Conservation (phyloP, 2,888 invertebrate species). For the Spisula subtruncata region DNA sequence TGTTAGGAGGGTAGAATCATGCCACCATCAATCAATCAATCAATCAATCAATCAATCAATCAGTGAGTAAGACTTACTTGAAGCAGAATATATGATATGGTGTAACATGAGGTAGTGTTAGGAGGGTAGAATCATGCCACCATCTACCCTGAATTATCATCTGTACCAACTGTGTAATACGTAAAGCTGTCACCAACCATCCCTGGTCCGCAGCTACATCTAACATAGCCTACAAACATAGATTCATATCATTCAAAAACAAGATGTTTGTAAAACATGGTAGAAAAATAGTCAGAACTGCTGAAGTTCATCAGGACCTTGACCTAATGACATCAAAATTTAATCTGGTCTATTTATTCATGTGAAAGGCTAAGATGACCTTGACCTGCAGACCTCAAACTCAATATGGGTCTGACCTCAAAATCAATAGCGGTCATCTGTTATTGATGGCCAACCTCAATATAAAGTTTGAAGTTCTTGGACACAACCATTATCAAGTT, state of each 20-base stretch:
- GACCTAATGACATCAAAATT: too few species aligned
- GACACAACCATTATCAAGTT: too few species aligned
- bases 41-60: neutral
- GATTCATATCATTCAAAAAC: too few species aligned
- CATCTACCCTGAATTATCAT: constrained; percentile 89
- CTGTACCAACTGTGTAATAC: constrained; percentile 93
- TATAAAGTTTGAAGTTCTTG: too few species aligned
- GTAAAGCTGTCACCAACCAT: constrained; percentile 94
- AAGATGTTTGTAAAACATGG: too few species aligned
- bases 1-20: constrained; percentile 14
- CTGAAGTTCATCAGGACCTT: too few species aligned
- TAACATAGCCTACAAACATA: constrained; percentile 94
- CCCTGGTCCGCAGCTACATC: constrained; percentile 97
- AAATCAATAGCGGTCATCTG: too few species aligned
- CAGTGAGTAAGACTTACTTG: constrained; percentile 72
- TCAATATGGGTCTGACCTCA: too few species aligned
- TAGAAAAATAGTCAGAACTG: too few species aligned
- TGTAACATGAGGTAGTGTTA: constrained; percentile 91
- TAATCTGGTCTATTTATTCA: constrained; percentile 90
- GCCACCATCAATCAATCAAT: neutral
- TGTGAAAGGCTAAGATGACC: too few species aligned
- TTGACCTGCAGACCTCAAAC: too few species aligned
- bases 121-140: neutral
- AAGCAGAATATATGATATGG: constrained; percentile 88
- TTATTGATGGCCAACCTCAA: too few species aligned